Evolutionary conservation across 2,888 invertebrate genomes (phyloP).

Genomic region (Saturnia japonica): DNA sequence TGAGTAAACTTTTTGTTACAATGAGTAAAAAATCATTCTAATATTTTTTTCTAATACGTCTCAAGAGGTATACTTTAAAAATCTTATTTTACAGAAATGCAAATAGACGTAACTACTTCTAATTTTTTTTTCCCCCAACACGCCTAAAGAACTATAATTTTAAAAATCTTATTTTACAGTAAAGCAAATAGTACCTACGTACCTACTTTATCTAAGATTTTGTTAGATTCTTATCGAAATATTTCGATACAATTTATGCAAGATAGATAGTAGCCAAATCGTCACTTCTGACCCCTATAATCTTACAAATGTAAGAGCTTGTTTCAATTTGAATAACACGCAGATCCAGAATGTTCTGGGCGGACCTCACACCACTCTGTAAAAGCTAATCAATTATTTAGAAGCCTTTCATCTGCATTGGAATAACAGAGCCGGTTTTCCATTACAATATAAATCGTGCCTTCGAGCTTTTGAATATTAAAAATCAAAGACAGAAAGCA

Average conservation of each 20-base stretch:
- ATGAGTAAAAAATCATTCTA: too few relatives aligned
- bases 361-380: conserved; percentile 50
- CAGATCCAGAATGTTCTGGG: conserved; percentile 44
- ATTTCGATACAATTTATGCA: conserved; percentile 17
- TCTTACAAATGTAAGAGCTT: conserved; percentile 51
- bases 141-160: too few relatives aligned
- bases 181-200: too few relatives aligned
- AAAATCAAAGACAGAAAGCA: not conserved
- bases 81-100: too few relatives aligned
- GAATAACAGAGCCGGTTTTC: conserved; percentile 41
- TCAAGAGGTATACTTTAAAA: too few relatives aligned
- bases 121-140: too few relatives aligned
- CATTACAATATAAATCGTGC: conserved; percentile 5
- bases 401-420: conserved; percentile 57
- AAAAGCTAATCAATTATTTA: conserved; percentile 68
- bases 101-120: too few relatives aligned
- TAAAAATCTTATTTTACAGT: too few relatives aligned
- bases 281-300: conserved; percentile 42
- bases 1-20: too few relatives aligned
- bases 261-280: conserved; percentile 24
- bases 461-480: conserved; percentile 3
- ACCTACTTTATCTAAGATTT: too few relatives aligned
- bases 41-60: too few relatives aligned
- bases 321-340: conserved; percentile 63
- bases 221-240: too few relatives aligned